phyloP scores from a whole-genome alignment of 1,140 invertebrate genomes.

The Bradynema listronoti region DNA sequence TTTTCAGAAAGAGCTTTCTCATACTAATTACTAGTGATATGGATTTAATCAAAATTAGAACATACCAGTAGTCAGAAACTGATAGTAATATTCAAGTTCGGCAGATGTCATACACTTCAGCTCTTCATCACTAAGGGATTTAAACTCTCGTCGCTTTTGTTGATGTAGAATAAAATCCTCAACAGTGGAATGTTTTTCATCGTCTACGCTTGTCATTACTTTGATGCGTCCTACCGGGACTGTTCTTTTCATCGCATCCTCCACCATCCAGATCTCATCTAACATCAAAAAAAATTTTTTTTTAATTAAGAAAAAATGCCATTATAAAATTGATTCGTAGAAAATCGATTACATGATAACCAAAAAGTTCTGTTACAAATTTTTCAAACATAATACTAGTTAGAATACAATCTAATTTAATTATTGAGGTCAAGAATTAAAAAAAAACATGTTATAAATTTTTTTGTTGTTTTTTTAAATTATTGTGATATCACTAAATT shows the following conservation, averaged over 20 bases:
- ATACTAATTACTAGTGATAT: neutral
- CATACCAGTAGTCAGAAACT: constrained; percentile 14
- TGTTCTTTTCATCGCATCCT: constrained; percentile 10
- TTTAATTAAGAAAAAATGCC: neutral
- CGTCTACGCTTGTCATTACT: constrained; percentile 2
- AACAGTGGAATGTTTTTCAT: constrained; percentile 6
- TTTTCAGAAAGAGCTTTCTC: neutral
- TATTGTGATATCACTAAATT: no score
- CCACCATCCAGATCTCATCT: constrained; percentile 8
- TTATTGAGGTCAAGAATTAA: no score
- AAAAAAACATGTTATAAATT: no score
- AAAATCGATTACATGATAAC: no score
- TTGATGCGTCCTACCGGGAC: neutral
- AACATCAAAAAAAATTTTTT: no score
- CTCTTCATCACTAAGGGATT: constrained; percentile 6
- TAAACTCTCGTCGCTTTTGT: constrained; percentile 13
- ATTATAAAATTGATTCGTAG: neutral
- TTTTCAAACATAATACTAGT: no score
- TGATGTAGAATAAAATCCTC: constrained; percentile 8
- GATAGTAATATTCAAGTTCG: constrained; percentile 11
- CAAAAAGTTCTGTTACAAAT: no score
- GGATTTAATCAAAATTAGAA: neutral
- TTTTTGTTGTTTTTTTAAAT: no score
- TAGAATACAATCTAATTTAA: no score
- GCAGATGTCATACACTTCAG: neutral